Evolutionary conservation across 2,888 invertebrate species (phyloP).

Genomic region (Cantharis rustica): DNA sequence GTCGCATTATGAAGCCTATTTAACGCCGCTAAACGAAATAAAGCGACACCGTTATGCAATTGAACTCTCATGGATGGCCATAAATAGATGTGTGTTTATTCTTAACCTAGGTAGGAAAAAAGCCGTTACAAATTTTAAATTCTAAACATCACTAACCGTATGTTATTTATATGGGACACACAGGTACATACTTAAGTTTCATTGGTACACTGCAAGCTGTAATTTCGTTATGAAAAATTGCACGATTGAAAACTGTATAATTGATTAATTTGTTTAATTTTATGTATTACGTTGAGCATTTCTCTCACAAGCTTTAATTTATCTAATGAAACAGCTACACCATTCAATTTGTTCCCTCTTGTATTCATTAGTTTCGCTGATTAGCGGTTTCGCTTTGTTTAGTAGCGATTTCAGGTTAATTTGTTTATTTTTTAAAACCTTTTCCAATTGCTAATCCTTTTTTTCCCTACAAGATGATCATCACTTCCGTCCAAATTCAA

Average conservation of each 20-base stretch:
- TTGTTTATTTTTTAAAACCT: background rate
- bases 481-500: background rate
- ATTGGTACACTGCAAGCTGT: background rate
- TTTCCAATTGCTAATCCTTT: background rate
- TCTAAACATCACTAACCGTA: background rate
- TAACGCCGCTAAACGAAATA: background rate
- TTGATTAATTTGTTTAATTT: background rate
- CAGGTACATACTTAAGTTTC: background rate
- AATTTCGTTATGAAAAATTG: background rate
- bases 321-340: background rate
- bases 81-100: background rate
- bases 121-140: background rate
- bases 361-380: background rate
- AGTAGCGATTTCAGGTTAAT: background rate
- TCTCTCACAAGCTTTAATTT: background rate
- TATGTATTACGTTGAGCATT: background rate
- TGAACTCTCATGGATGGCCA: background rate
- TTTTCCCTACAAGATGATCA: background rate
- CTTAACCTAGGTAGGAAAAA: background rate
- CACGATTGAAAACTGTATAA: background rate
- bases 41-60: background rate
- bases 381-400: background rate
- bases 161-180: background rate
- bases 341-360: background rate
- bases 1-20: background rate